These are phyloP conservation scores for Drosophila rubida DNA, from an alignment of 2,888 invertebrate genomes.

Conservation along the genomic window DNA sequence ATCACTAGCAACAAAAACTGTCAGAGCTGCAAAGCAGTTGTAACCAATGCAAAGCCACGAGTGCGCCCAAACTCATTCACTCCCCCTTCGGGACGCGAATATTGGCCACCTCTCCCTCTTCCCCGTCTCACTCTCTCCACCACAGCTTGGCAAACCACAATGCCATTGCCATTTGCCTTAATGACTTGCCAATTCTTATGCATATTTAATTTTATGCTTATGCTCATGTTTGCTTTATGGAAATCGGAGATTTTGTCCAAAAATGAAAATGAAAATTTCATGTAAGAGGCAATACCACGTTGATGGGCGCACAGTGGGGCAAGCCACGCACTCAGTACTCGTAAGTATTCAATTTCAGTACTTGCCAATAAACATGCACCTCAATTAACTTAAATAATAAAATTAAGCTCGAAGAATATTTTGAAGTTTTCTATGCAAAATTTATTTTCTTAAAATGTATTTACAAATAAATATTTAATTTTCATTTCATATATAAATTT, in stretches of 20 bases:
- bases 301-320: slow-evolving; percentile 35
- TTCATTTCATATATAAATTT: no score
- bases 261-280: slow-evolving; percentile 63
- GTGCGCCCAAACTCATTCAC: slow-evolving; percentile 17
- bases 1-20: slow-evolving; percentile 22
- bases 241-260: slow-evolving; percentile 71
- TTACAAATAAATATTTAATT: no score
- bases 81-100: background rate
- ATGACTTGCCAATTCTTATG: slow-evolving; percentile 72
- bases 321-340: background rate
- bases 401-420: no score
- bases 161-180: slow-evolving; percentile 55
- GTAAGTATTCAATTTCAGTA: background rate
- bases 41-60: slow-evolving; percentile 35
- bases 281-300: slow-evolving; percentile 27
- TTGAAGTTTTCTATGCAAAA: no score
- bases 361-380: background rate
- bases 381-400: no score
- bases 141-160: slow-evolving; percentile 16
- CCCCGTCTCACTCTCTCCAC: background rate
- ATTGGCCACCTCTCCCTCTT: slow-evolving; percentile 15
- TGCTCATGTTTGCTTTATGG: slow-evolving; percentile 77
- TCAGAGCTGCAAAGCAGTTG: slow-evolving; percentile 26
- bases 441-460: no score
- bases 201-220: slow-evolving; percentile 78